phyloP scores from a whole-genome alignment of 2,888 invertebrate species.

The Hypolimnas misippus region DNA sequence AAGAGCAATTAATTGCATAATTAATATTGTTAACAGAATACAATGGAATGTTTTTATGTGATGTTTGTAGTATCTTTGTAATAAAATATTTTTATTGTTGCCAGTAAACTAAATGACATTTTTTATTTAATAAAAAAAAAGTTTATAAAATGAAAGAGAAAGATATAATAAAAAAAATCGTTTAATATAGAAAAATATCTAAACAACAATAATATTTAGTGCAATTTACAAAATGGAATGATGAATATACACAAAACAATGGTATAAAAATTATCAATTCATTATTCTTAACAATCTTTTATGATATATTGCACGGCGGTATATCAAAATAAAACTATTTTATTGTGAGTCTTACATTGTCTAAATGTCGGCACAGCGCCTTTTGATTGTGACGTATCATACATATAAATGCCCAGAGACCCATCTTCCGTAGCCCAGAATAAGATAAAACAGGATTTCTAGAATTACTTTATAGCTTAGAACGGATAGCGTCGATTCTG shows the following conservation, averaged over 20 bases:
- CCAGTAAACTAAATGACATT: too few species aligned
- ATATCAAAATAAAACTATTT: slow-evolving; percentile 8
- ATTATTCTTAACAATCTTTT: slow-evolving; percentile 6
- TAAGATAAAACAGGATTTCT: slow-evolving; percentile 1
- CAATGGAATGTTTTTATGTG: too few species aligned
- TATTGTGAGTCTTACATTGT: not conserved
- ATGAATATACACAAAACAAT: slow-evolving; percentile 32
- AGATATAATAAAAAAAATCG: slow-evolving; percentile 36
- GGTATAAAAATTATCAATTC: slow-evolving; percentile 16
- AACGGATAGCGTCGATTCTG: slow-evolving; percentile 88
- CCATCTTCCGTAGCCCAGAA: slow-evolving; percentile 53
- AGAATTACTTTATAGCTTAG: slow-evolving; percentile 86
- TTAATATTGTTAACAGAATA: too few species aligned
- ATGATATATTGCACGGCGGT: slow-evolving; percentile 28
- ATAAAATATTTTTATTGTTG: too few species aligned
- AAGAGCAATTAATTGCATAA: too few species aligned
- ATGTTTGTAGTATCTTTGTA: too few species aligned
- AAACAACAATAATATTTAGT: slow-evolving; percentile 39
- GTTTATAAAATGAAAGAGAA: slow-evolving; percentile 8
- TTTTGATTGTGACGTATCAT: slow-evolving; percentile 11
- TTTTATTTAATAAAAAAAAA: too few species aligned
- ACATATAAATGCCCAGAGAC: slow-evolving; percentile 48
- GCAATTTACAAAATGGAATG: slow-evolving; percentile 43
- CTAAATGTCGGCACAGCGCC: not conserved
- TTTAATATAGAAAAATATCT: slow-evolving; percentile 44